Evolutionary conservation across 2,797 vertebrate species (phyloP), one percentile per base, ranked within the genome.

Genomic region (Enteromius treurensis): DNA sequence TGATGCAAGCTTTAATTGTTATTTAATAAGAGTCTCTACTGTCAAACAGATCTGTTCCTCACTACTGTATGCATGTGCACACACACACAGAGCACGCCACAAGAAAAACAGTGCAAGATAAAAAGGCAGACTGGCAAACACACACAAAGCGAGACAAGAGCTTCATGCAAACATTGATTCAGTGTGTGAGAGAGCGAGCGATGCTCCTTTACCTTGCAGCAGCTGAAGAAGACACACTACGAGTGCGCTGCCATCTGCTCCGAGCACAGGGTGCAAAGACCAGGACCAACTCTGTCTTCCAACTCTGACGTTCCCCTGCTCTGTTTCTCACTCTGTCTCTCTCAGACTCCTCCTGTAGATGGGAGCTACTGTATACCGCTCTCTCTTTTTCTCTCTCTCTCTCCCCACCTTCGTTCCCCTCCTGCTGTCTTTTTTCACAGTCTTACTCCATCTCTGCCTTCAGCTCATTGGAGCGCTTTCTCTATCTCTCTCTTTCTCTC

Each of bases 211-310:
- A 94, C 93, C 94, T 94, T 88, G 34, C 75, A 49, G 60, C 64
- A 70, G 68, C 65, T 60, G 68, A 83, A 71, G 77, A 68, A 19
- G 64, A 26, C 19, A 80, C 86, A 83, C 81, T 87, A 79, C 83
- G 90, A 90, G 91, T 90, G 92, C 89, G 90, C 91, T 90, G 86
- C 90, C 92, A 93, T 95, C 79, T 85, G 85, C 68, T 85, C 73
- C 17, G 23, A 78, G 79, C 42, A 32, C 70, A 55, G 49, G 37
- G 70, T 37, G 77, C 42, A 23, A 58, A 60, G 26, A 74, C 15
- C 21, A 47, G 47, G 10, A 29, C 53, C 23, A 67, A 40, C 69
- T 45, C 71, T 55, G 62, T 55, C 29, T 23, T 75, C 34, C 65
- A 51, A 47, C 74, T 82, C 75, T 67, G 21, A 49, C 49, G 37